phyloP scores from a whole-genome alignment of 1,140 invertebrate genomes.

The Reticulitermes speratus region DNA sequence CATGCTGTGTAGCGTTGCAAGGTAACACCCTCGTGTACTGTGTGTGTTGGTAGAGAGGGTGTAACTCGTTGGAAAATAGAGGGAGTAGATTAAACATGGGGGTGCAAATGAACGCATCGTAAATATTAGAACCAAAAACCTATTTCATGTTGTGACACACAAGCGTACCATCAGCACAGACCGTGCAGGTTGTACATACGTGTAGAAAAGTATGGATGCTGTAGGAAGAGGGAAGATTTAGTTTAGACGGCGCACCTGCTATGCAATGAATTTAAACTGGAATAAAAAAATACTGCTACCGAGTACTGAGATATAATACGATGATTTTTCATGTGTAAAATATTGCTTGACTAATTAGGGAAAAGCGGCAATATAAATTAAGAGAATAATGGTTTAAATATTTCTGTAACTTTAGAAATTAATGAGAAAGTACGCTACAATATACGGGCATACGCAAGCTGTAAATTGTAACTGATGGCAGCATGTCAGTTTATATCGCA shows the following conservation, averaged over 20 bases:
- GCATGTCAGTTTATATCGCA: neutral
- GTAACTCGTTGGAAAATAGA: neutral
- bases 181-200: neutral
- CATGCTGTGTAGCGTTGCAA: neutral
- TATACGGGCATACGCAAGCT: neutral
- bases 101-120: constrained; percentile 14
- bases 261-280: neutral
- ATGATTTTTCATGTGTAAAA: neutral
- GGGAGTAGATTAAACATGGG: neutral
- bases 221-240: neutral
- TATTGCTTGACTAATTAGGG: neutral
- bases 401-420: neutral
- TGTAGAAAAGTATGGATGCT: neutral
- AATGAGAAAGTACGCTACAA: neutral
- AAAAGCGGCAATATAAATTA: neutral
- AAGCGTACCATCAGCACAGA: neutral
- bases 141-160: neutral
- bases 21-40: neutral
- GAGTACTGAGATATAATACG: neutral
- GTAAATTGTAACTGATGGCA: neutral
- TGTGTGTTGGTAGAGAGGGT: neutral
- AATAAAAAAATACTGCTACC: neutral
- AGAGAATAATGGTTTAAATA: neutral
- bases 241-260: neutral
- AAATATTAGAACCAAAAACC: neutral